Conservation (phyloP, 2,113 vertebrate genomes). For the Platycercus adscitus region DNA sequence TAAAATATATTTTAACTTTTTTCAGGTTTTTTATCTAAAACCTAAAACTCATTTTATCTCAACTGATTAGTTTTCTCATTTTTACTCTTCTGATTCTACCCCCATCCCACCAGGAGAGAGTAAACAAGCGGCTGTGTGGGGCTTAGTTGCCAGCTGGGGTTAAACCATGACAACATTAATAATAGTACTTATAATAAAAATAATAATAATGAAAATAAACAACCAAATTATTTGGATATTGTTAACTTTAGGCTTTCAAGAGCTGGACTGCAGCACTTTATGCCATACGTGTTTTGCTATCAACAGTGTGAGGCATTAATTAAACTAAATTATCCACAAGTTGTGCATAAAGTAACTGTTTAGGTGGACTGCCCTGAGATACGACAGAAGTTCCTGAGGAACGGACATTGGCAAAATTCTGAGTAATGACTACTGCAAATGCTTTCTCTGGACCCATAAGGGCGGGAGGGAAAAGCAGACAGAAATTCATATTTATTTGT, state of each 20-base stretch:
- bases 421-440: not conserved
- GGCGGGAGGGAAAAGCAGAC: not conserved
- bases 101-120: too few species aligned
- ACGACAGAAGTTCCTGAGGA: not conserved
- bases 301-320: not conserved
- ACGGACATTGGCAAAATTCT: not conserved
- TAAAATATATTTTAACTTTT: not conserved
- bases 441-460: not conserved
- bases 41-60: not conserved
- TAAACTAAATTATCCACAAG: not conserved
- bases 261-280: not conserved
- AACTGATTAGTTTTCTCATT: not conserved
- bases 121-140: fast-evolving
- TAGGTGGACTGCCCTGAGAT: not conserved
- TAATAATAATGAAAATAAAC: not conserved
- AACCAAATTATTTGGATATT: not conserved
- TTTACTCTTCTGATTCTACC: not conserved
- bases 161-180: not conserved
- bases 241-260: not conserved
- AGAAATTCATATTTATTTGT: not conserved
- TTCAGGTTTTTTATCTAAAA: not conserved
- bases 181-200: not conserved
- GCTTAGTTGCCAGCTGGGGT: not conserved
- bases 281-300: not conserved
- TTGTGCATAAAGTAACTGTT: not conserved